Conservation (phyloP, 2,113 vertebrate genomes). For the Campylorhamphus procurvoides region DNA sequence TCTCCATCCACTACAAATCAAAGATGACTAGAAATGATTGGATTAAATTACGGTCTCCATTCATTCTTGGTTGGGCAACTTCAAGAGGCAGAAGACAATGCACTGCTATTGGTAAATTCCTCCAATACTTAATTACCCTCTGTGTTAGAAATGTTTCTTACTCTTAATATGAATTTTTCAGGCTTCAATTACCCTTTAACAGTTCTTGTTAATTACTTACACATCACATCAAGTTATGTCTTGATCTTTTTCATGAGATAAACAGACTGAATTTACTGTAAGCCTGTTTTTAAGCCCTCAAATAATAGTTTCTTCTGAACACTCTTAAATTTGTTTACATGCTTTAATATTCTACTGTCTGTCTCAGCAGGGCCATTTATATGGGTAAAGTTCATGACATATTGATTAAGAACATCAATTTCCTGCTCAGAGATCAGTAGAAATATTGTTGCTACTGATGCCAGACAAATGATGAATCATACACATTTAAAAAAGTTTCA, state of each 20-base stretch:
- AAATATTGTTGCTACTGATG: background rate
- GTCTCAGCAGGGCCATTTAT: conserved; percentile 20
- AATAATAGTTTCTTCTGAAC: background rate
- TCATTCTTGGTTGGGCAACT: background rate
- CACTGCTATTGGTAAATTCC: background rate
- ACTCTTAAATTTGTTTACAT: conserved; percentile 13
- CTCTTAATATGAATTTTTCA: background rate
- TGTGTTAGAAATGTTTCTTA: background rate
- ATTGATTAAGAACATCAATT: conserved; percentile 47
- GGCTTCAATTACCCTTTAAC: background rate
- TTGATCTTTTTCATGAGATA: background rate
- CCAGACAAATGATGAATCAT: conserved; percentile 16
- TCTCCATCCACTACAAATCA: background rate
- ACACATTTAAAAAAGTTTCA: background rate
- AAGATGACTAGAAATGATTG: background rate
- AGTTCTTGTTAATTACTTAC: background rate
- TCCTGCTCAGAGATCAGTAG: background rate
- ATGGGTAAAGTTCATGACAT: conserved; percentile 34
- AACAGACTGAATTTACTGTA: background rate
- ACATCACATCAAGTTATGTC: background rate
- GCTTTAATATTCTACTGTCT: conserved; percentile 28
- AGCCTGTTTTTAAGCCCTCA: background rate
- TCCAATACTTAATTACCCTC: background rate
- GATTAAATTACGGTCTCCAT: background rate
- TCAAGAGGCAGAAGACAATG: background rate